phyloP scores from a whole-genome alignment of 2,888 invertebrate genomes.

The Salticus scenicus region DNA sequence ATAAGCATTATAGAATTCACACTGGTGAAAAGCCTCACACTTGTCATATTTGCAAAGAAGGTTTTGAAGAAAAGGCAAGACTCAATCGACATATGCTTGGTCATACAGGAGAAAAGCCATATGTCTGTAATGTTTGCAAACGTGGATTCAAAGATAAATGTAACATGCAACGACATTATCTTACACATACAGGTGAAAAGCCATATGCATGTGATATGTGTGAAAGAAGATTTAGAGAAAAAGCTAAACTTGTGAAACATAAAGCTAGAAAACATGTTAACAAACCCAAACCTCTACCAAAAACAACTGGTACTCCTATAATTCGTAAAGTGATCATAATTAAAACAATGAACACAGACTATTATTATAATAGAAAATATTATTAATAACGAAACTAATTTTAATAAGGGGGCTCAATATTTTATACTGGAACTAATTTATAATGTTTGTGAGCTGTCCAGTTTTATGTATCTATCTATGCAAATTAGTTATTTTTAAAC shows the following conservation, averaged over 20 bases:
- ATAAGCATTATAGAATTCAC: constrained; percentile 56
- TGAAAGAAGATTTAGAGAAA: constrained; percentile 59
- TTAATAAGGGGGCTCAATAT: too few species aligned
- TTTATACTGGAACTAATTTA: too few species aligned
- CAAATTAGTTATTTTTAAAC: too few species aligned
- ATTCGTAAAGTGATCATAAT: constrained; percentile 66
- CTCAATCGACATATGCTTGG: constrained; percentile 61
- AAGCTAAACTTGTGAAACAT: constrained; percentile 60
- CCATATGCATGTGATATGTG: constrained; percentile 60
- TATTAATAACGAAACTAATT: constrained; percentile 10
- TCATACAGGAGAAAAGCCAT: constrained; percentile 61
- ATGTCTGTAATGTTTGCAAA: constrained; percentile 49
- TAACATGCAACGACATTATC: constrained; percentile 60
- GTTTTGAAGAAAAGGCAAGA: constrained; percentile 64
- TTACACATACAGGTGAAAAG: constrained; percentile 66
- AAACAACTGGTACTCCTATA: neutral
- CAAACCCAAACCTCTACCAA: constrained; percentile 38
- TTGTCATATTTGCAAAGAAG: constrained; percentile 60
- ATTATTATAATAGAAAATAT: constrained; percentile 62
- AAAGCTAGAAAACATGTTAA: constrained; percentile 44
- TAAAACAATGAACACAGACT: constrained; percentile 51
- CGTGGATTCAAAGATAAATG: constrained; percentile 64
- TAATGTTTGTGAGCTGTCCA: too few species aligned
- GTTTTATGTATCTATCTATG: too few species aligned
- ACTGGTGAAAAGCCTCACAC: constrained; percentile 63